Percentiles rank a stretch among this genome's conserved stretches.
Evolutionary conservation across 2,888 invertebrate genomes (phyloP).

Genomic region (Megastigmus dorsalis): DNA sequence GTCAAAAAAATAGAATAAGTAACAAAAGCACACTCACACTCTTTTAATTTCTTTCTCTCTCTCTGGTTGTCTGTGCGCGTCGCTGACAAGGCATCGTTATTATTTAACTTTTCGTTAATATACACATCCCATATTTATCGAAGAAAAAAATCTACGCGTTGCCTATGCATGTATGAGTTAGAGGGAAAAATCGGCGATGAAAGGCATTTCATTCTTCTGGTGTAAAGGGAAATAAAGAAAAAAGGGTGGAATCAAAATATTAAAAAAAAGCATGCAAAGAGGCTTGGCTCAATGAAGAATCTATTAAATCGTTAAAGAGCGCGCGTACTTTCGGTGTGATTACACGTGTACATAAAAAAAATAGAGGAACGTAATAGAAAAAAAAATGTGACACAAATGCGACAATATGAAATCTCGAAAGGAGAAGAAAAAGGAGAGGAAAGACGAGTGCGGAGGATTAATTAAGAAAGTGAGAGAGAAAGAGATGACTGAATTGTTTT

Average conservation of each 20-base stretch:
- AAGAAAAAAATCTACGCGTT: slow-evolving; percentile 15
- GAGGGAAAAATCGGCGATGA: slow-evolving; percentile 8
- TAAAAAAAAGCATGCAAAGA: not conserved
- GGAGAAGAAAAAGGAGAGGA: slow-evolving; percentile 31
- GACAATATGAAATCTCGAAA: not conserved
- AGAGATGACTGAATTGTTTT: slow-evolving; percentile 46
- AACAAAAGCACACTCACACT: slow-evolving; percentile 19
- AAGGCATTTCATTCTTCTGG: slow-evolving; percentile 4
- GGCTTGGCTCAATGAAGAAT: slow-evolving; percentile 10
- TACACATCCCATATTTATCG: slow-evolving; percentile 5
- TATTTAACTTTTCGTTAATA: slow-evolving; percentile 23
- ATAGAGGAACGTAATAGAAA: slow-evolving; percentile 10
- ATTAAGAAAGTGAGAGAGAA: slow-evolving; percentile 53
- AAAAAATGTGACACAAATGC: slow-evolving; percentile 5
- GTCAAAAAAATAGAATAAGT: not conserved
- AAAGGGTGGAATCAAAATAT: not conserved
- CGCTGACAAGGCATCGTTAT: slow-evolving; percentile 46
- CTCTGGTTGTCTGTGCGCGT: slow-evolving; percentile 43
- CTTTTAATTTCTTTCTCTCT: slow-evolving; percentile 23
- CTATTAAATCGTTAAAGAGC: slow-evolving; percentile 40
- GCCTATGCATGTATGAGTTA: no score
- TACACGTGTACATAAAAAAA: slow-evolving; percentile 36
- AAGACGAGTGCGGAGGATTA: slow-evolving; percentile 40
- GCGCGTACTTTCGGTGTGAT: slow-evolving; percentile 45
- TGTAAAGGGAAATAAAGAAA: not conserved